Base-by-base conservation (phyloP, 2,797 vertebrate genomes). In the Acestrorhynchus altus region DNA sequence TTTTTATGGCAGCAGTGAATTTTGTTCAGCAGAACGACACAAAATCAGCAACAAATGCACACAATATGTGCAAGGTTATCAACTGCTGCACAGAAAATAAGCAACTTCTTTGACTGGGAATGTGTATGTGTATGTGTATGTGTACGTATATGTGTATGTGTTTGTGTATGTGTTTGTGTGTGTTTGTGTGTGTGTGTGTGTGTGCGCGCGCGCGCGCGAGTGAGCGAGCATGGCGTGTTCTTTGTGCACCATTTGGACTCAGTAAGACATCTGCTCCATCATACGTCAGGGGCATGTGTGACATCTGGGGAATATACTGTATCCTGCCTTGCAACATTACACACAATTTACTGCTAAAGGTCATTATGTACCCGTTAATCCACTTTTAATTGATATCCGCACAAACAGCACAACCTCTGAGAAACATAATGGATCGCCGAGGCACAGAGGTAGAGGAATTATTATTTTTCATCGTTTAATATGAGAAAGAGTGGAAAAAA, bases 271-370 rank as follows among this genome's bases (percentile, higher is more conserved):
- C 93, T 95, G 94, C 92, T 93, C 92, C 92, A 93, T 95, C 94
- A 94, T 94, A 92, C 93, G 93, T 94, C 93, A 92, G 93, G 92
- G 92, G 92, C 92, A 92, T 91, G 90, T 93, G 92, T 94, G 93
- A 94, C 93, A 95, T 95, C 94, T 95, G 94, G 93, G 93, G 93
- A 94, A 92, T 93, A 94, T 93, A 94, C 93, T 92, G 94, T 95
- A 94, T 94, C 93, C 93, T 93, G 93, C 93, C 92, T 93, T 94
- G 94, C 93, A 93, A 94, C 94, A 95, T 95, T 94, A 94, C 93
- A 94, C 94, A 93, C 94, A 94, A 95, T 94, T 95, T 95, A 95
- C 94, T 93, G 93, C 93, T 94, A 95, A 95, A 95, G 94, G 94
- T 95, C 93, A 94, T 94, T 94, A 94, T 94, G 93, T 92, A 92